Percentiles rank a stretch among this genome's conserved stretches.
These are phyloP conservation scores for Scaptomyza cyrtandrae DNA, from an alignment of 2,888 invertebrate genomes.

Conservation along the genomic window DNA sequence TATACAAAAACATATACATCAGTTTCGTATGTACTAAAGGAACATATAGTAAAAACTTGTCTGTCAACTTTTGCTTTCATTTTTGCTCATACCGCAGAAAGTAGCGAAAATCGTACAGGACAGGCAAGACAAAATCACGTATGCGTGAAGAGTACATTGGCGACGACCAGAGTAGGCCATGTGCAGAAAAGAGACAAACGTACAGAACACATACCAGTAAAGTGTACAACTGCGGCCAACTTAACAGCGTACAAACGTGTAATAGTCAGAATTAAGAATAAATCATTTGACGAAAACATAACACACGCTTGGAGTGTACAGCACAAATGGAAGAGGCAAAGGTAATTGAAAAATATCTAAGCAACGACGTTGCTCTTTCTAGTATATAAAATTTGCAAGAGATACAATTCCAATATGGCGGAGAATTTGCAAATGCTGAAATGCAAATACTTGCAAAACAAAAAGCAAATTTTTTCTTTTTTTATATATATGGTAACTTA, in stretches of 20 bases:
- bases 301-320: constrained; percentile 51
- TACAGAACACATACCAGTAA: constrained; percentile 28
- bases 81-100: constrained; percentile 57
- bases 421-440: constrained; percentile 12
- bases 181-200: constrained; percentile 51
- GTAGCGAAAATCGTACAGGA: constrained; percentile 62
- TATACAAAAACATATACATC: constrained; percentile 13
- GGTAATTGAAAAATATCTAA: constrained; percentile 33
- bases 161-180: constrained; percentile 11
- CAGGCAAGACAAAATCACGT: constrained; percentile 68
- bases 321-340: constrained; percentile 37
- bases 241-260: constrained; percentile 59
- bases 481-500: not conserved
- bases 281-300: constrained; percentile 74
- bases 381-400: constrained; percentile 25
- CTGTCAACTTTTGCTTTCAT: constrained; percentile 83
- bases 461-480: not conserved
- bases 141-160: constrained; percentile 60
- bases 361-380: constrained; percentile 32
- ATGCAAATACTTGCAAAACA: not conserved
- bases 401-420: constrained; percentile 56
- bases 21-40: constrained; percentile 26
- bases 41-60: constrained; percentile 70
- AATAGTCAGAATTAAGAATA: constrained; percentile 55
- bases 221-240: constrained; percentile 60